Evolutionary conservation across 2,888 invertebrate genomes (phyloP).

Genomic region (Odontocolon sp.): DNA sequence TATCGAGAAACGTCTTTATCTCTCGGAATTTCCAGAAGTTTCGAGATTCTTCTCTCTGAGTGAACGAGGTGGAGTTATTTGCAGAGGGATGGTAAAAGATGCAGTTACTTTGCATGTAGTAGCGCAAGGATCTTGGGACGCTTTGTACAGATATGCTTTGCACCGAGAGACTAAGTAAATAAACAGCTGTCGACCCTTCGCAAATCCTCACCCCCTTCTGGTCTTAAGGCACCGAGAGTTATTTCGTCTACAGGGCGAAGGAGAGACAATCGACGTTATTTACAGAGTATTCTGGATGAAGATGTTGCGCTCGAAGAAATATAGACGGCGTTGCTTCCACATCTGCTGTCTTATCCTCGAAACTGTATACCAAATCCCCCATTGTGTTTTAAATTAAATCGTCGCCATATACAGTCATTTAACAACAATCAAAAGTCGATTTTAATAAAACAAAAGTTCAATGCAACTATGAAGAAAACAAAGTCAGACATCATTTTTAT

Average conservation of each 20-base stretch:
- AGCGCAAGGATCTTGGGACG: slow-evolving; percentile 34
- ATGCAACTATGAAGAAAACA: too few relatives aligned
- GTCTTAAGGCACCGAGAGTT: slow-evolving; percentile 2
- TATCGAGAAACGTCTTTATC: too few relatives aligned
- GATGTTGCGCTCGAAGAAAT: slow-evolving; percentile 48
- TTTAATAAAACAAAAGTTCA: too few relatives aligned
- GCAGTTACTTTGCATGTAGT: not conserved
- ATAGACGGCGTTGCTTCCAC: not conserved
- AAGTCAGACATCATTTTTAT: too few relatives aligned
- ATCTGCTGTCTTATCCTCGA: slow-evolving; percentile 10
- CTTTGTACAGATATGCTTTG: slow-evolving; percentile 38
- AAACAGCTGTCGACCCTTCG: slow-evolving; percentile 54
- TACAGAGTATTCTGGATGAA: slow-evolving; percentile 46
- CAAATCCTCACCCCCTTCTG: slow-evolving; percentile 49
- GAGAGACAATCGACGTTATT: slow-evolving; percentile 51
- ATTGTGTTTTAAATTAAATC: slow-evolving; percentile 16
- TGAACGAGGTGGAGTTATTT: slow-evolving; percentile 33
- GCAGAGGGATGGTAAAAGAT: not conserved
- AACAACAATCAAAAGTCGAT: too few relatives aligned
- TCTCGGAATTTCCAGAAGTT: too few relatives aligned
- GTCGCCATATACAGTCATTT: too few relatives aligned
- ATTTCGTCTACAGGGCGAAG: not conserved
- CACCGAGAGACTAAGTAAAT: slow-evolving; percentile 54
- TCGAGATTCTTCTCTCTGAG: too few relatives aligned
- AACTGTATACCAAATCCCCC: not conserved